Conservation (phyloP, 35 echinoderm and acorn worm genomes). For the Apostichopus parvimensis region DNA sequence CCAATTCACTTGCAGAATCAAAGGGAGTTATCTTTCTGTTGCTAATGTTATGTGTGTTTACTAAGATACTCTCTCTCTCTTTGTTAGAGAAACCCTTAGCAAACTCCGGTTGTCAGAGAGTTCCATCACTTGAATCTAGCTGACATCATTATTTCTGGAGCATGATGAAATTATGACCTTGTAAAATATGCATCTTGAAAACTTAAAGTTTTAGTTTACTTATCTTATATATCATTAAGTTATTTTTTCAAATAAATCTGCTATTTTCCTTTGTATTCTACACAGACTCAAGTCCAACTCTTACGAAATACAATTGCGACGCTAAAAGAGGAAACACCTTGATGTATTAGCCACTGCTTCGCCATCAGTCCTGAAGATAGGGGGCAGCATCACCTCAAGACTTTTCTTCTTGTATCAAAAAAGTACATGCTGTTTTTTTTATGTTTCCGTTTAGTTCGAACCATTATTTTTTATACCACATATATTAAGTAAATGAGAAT, state of each 20-base stretch:
- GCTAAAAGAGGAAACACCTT: constrained; percentile 76
- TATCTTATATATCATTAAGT: neutral
- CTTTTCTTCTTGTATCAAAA: constrained; percentile 36
- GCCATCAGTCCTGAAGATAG: neutral
- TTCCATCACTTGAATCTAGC: too few relatives aligned
- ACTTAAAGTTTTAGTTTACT: too few relatives aligned
- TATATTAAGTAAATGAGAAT: neutral
- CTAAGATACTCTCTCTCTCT: too few relatives aligned
- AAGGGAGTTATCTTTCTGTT: too few relatives aligned
- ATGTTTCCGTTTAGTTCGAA: constrained; percentile 23
- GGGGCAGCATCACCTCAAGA: constrained; percentile 24
- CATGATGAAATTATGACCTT: too few relatives aligned
- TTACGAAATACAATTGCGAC: constrained; percentile 76
- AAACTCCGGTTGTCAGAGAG: too few relatives aligned
- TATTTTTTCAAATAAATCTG: too few relatives aligned
- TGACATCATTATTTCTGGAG: too few relatives aligned
- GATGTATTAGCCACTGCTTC: neutral
- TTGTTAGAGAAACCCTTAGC: too few relatives aligned
- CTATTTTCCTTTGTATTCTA: constrained; percentile 22
- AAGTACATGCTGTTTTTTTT: neutral
- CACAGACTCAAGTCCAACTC: constrained; percentile 94
- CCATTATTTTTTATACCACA: constrained; percentile 34
- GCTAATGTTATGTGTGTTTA: too few relatives aligned
- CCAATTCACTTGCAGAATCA: too few relatives aligned
- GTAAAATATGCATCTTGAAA: too few relatives aligned